Conservation (phyloP, 2,113 vertebrate genomes). For the Chaetops frenatus region DNA sequence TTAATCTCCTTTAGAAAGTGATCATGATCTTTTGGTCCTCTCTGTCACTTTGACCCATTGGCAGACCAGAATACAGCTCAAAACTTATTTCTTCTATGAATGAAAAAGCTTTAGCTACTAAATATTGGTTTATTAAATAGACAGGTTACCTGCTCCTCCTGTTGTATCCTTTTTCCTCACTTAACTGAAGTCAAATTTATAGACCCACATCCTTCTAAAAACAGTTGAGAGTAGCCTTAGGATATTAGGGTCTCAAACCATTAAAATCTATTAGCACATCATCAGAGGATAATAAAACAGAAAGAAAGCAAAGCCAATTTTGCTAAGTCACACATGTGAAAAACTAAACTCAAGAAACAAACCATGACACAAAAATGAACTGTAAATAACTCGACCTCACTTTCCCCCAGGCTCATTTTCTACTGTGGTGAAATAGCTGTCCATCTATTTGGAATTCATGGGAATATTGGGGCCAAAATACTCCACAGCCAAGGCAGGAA, state of each 20-base stretch:
- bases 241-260: not conserved
- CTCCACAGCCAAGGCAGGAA: not conserved
- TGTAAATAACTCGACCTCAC: not conserved
- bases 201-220: not conserved
- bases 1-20: not conserved
- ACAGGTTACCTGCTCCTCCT: not conserved
- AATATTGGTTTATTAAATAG: not conserved
- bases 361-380: not conserved
- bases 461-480: not conserved
- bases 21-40: not conserved
- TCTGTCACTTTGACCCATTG: not conserved
- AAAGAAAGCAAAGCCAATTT: not conserved
- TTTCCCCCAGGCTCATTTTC: not conserved
- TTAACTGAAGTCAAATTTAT: not conserved
- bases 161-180: not conserved
- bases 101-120: not conserved
- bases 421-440: not conserved
- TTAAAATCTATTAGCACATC: not conserved
- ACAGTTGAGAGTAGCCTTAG: not conserved
- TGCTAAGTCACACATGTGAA: not conserved
- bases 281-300: not conserved
- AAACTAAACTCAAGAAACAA: not conserved
- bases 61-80: not conserved
- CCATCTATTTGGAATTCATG: not conserved
- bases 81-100: not conserved